phyloP scores from a whole-genome alignment of 2,113 vertebrate species.

The Sminthopsis crassicaudata region DNA sequence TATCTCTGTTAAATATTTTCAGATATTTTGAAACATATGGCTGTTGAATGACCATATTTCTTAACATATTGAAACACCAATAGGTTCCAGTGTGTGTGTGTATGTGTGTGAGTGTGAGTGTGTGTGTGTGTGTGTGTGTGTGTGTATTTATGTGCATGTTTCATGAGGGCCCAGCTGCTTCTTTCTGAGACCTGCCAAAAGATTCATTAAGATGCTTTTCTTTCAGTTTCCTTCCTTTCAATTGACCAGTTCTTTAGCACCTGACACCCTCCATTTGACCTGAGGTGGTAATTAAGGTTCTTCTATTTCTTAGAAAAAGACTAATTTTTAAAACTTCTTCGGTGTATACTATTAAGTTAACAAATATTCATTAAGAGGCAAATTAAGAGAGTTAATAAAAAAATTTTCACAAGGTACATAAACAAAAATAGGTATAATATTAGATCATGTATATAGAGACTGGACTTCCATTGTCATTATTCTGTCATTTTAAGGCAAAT shows the following conservation, averaged over 20 bases:
- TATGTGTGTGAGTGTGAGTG: not conserved
- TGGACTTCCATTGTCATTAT: not conserved
- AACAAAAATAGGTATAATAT: not conserved
- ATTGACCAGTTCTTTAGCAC: conserved; percentile 34
- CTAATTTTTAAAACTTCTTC: conserved; percentile 1
- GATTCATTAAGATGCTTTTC: conserved; percentile 56
- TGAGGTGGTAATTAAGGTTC: conserved; percentile 23
- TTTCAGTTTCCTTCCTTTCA: conserved; percentile 23
- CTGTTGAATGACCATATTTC: conserved; percentile 66
- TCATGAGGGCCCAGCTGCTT: conserved; percentile 64
- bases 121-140: not conserved
- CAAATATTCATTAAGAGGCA: conserved; percentile 26
- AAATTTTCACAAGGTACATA: not conserved
- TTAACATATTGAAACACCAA: conserved; percentile 73
- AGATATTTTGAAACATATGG: conserved; percentile 61
- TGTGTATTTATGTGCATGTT: conserved; percentile 37
- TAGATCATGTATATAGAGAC: not conserved
- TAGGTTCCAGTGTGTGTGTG: conserved; percentile 60
- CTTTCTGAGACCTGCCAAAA: conserved; percentile 57
- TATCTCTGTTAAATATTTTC: conserved; percentile 73
- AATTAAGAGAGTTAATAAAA: conserved; percentile 18
- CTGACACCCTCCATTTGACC: not conserved
- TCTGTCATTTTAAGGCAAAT: not conserved
- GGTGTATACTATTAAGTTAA: not conserved
- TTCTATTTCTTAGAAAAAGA: conserved; percentile 16